Evolutionary conservation across 2,888 invertebrate genomes (phyloP).

Genomic region (Tolmerus cingulatus): DNA sequence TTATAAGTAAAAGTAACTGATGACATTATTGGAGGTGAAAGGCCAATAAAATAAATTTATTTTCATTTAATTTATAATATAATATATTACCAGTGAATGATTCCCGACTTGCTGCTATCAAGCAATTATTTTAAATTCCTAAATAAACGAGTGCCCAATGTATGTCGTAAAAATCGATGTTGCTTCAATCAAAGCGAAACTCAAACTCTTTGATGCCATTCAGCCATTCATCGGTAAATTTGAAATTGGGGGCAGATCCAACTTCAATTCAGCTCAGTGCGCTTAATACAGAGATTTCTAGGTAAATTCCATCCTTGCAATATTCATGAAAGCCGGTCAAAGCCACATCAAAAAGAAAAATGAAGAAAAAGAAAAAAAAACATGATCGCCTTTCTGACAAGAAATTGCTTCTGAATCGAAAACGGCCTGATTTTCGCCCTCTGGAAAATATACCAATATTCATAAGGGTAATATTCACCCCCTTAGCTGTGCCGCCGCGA

Average conservation of each 20-base stretch:
- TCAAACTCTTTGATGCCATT: background rate
- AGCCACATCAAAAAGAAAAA: background rate
- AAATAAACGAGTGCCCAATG: background rate
- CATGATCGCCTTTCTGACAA: background rate
- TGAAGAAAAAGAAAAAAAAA: background rate
- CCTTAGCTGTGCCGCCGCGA: background rate
- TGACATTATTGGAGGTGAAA: no score
- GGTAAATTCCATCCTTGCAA: background rate
- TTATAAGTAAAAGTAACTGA: no score
- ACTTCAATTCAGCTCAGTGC: background rate
- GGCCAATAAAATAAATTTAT: no score
- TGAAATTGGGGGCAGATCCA: background rate
- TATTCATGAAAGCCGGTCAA: background rate
- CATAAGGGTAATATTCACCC: conserved; percentile 26
- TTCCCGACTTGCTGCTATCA: background rate
- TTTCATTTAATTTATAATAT: no score
- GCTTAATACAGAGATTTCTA: background rate
- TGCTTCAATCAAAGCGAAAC: background rate
- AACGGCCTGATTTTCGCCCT: background rate
- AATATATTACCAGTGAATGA: no score
- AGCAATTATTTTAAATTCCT: background rate
- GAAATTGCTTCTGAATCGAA: background rate
- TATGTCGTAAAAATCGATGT: background rate
- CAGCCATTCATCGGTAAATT: background rate
- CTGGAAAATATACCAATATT: background rate